Conservation (phyloP, 2,797 vertebrate species). For the Ataeniobius toweri region DNA sequence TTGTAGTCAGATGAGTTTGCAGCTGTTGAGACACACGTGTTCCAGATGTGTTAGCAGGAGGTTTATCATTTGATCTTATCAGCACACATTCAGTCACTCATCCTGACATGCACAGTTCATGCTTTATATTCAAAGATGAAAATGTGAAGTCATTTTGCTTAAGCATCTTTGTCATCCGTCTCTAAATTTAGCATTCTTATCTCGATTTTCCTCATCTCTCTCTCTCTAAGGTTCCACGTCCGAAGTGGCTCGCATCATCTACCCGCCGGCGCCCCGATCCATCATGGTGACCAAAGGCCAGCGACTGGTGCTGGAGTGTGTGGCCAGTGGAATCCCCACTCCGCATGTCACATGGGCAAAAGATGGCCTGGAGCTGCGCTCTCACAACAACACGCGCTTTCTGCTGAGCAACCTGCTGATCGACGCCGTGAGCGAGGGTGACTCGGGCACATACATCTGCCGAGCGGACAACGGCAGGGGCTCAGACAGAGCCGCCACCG, state of each 20-base stretch:
- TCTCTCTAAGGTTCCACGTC: conserved; percentile 86
- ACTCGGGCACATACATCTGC: conserved; percentile 93
- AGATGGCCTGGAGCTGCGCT: conserved; percentile 83
- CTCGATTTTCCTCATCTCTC: not conserved
- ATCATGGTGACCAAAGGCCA: conserved; percentile 97
- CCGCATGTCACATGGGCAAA: conserved; percentile 94
- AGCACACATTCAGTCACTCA: conserved; percentile 21
- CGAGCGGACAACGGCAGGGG: conserved; percentile 89
- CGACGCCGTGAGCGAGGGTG: conserved; percentile 86
- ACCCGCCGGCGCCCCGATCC: conserved; percentile 89
- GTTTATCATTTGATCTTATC: conserved; percentile 9
- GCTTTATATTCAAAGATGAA: conserved; percentile 19
- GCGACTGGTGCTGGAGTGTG: conserved; percentile 94
- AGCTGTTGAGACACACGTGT: conserved; percentile 22
- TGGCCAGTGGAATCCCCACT: conserved; percentile 93
- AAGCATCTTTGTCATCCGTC: not conserved
- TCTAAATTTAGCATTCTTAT: not conserved
- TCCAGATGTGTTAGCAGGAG: conserved; percentile 25
- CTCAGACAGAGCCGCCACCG: conserved; percentile 77
- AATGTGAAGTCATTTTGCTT: conserved; percentile 1
- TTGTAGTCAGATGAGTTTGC: not conserved
- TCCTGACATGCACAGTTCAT: conserved; percentile 4
- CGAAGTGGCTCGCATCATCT: conserved; percentile 94
- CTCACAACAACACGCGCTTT: conserved; percentile 92
- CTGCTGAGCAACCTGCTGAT: conserved; percentile 96